phyloP scores from a whole-genome alignment of 2,888 invertebrate species.

The Amiota mariae region DNA sequence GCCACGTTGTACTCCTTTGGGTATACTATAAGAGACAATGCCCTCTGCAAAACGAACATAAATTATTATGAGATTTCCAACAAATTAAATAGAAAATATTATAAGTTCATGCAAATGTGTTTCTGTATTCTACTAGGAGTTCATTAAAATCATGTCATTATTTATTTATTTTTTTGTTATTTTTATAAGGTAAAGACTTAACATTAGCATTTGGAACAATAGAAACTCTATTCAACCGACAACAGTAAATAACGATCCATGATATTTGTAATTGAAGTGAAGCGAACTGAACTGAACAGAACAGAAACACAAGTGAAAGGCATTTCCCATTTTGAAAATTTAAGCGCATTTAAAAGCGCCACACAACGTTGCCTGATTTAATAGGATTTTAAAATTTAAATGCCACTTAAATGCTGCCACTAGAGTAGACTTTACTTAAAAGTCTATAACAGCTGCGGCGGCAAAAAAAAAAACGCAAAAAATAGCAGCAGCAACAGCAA shows the following conservation, averaged over 20 bases:
- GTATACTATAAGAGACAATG: slow-evolving; percentile 84
- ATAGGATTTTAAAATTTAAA: slow-evolving; percentile 29
- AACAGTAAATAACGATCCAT: background rate
- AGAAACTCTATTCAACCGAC: background rate
- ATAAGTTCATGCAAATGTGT: background rate
- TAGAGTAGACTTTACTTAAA: slow-evolving; percentile 20
- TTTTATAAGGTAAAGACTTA: slow-evolving; percentile 1
- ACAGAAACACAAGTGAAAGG: slow-evolving; percentile 23
- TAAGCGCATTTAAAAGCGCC: slow-evolving; percentile 23
- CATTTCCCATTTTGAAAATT: slow-evolving; percentile 26
- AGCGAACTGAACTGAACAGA: background rate
- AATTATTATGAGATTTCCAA: background rate
- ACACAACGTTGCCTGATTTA: slow-evolving; percentile 20
- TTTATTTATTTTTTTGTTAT: too few relatives aligned
- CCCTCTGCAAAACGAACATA: slow-evolving; percentile 77
- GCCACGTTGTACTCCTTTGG: slow-evolving; percentile 81
- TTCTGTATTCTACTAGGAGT: too few relatives aligned
- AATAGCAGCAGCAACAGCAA: background rate
- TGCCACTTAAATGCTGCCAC: slow-evolving; percentile 30
- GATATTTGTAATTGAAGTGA: too few relatives aligned
- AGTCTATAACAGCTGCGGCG: background rate
- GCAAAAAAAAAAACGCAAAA: background rate
- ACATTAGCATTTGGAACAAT: background rate
- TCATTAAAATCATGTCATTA: background rate
- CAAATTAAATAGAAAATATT: background rate